Percentiles rank a stretch among this genome's conserved stretches.
phyloP scores from a whole-genome alignment of 2,797 vertebrate species.

The Potorous gilbertii region DNA sequence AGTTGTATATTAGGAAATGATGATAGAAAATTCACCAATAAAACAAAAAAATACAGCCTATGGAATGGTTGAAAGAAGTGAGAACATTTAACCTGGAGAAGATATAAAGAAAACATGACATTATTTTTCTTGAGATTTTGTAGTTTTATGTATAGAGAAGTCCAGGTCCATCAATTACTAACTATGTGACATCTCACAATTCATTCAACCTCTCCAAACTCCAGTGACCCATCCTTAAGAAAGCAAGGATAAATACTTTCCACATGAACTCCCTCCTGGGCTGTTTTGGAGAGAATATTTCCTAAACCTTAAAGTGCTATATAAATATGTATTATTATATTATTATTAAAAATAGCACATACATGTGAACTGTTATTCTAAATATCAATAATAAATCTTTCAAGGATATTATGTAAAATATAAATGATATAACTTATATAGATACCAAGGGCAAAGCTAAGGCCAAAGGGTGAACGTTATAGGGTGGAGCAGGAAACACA shows the following conservation, averaged over 20 bases:
- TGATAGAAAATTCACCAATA: background rate
- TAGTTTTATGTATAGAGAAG: background rate
- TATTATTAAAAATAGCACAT: background rate
- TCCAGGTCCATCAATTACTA: background rate
- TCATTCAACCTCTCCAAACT: background rate
- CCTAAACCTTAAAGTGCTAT: background rate
- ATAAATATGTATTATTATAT: background rate
- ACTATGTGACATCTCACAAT: background rate
- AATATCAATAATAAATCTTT: background rate
- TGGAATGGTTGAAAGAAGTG: background rate
- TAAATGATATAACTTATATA: background rate
- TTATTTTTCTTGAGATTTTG: background rate
- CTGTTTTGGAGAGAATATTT: background rate
- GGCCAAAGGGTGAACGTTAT: too few species aligned
- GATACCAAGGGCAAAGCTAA: too few species aligned
- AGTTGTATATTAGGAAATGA: background rate
- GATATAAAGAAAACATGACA: background rate
- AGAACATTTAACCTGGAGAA: background rate
- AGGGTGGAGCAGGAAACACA: too few species aligned
- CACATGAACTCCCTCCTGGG: background rate
- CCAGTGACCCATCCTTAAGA: background rate
- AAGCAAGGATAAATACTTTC: background rate
- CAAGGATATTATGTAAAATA: background rate
- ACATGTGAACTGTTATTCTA: background rate
- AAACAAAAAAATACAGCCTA: background rate